Evolutionary conservation across 1,140 invertebrate genomes (phyloP), one percentile per base, ranked within the genome.

Genomic region (Mya arenaria): DNA sequence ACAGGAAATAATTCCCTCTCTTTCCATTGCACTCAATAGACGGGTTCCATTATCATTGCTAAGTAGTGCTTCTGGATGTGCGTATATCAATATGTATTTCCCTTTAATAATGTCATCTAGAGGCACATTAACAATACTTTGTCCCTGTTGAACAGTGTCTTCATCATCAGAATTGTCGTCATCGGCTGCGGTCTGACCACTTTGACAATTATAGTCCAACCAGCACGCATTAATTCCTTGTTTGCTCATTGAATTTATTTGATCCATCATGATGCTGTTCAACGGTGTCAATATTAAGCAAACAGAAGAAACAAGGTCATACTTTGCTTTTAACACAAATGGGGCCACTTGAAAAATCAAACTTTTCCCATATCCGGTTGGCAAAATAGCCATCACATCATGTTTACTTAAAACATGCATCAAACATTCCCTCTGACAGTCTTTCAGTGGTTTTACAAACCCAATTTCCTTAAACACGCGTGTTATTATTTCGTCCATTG

Each of bases 61-160:
- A 65, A 65, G 62, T 36, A 65, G 34, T 30, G 62, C 62, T 36
- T 65, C 62, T 30, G 30, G 62, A 36, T 65, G 62, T 28, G 62
- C 62, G n/a, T 65, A 65, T 65, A 65, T 36, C 34, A 65, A 65
- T 65, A 34, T 30, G 62, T 65, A 65, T 36, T 65, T 65, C 62
- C 62, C 62, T 32, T 30, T 32, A 32, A 65, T 36, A 65, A 15
- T 36, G 62, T 65, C 62, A 32, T 65, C 30, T 36, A 65, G 30
- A 65, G 62, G 62, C 62, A 65, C 10, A 65, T 65, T 65, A n/a
- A 8, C 6, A 58, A 8, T 8, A 6, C n/a, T 58, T 58, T 6
- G 6, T 8, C 55, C 55, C n/a, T 58, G 6, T 6, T n/a, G 30
- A 58, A 8, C 6, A n/a, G 6, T 6, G 6, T 58, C n/a, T 58